Evolutionary conservation across 2,888 invertebrate species (phyloP).

Genomic region (Brachycybe producta): DNA sequence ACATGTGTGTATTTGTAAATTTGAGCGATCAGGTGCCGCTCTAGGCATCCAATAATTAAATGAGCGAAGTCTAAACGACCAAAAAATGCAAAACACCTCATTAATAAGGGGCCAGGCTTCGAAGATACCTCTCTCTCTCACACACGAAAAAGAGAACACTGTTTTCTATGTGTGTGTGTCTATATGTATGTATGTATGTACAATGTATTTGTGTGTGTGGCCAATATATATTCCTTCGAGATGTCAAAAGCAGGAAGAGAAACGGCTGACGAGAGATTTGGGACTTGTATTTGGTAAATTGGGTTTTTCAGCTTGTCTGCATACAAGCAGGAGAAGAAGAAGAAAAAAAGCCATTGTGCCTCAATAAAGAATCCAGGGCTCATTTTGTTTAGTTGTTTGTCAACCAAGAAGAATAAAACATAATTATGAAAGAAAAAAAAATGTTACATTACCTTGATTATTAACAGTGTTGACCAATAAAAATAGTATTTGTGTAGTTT

Average conservation of each 20-base stretch:
- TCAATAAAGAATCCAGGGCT: slow-evolving; percentile 6
- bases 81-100: slow-evolving; percentile 20
- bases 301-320: slow-evolving; percentile 11
- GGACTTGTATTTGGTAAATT: slow-evolving; percentile 9
- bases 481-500: too few species aligned
- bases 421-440: too few species aligned
- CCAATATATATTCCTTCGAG: background rate
- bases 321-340: background rate
- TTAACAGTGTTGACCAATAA: too few species aligned
- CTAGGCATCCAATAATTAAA: slow-evolving; percentile 17
- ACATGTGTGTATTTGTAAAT: too few species aligned
- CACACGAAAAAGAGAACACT: too few species aligned
- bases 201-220: too few species aligned
- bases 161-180: too few species aligned
- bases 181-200: too few species aligned
- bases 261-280: slow-evolving; percentile 11
- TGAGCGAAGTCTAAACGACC: slow-evolving; percentile 15
- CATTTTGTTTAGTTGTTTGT: slow-evolving; percentile 12
- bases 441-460: too few species aligned
- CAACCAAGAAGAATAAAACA: too few species aligned
- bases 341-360: slow-evolving; percentile 7
- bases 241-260: slow-evolving; percentile 10
- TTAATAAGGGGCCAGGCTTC: too few species aligned
- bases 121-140: too few species aligned
- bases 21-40: slow-evolving; percentile 19